Conservation (phyloP, 1,140 invertebrate genomes). For the Cephus cinctus region DNA sequence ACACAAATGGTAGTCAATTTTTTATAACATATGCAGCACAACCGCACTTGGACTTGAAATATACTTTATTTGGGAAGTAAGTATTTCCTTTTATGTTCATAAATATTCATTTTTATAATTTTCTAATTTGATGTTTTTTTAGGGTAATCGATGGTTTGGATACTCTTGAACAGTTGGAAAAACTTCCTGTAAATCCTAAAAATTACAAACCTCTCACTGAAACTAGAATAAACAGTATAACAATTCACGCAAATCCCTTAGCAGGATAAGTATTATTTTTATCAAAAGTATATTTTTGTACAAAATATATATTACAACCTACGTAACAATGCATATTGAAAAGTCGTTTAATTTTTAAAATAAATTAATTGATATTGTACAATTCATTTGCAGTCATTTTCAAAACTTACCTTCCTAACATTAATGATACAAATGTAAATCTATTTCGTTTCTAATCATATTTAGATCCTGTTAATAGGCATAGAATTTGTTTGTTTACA, state of each 20-base stretch:
- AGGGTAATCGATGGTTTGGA: slow-evolving; percentile 98
- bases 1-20: slow-evolving; percentile 98
- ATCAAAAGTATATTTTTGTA: neutral
- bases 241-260: slow-evolving; percentile 95
- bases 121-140: slow-evolving; percentile 44
- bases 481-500: no score
- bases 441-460: no score
- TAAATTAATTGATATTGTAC: no score
- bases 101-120: slow-evolving; percentile 6
- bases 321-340: no score
- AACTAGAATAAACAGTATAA: slow-evolving; percentile 81
- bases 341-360: no score
- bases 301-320: neutral
- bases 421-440: no score
- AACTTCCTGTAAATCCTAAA: slow-evolving; percentile 91
- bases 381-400: no score
- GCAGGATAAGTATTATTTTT: slow-evolving; percentile 61
- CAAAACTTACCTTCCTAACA: no score
- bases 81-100: slow-evolving; percentile 32
- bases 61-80: slow-evolving; percentile 96
- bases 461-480: no score
- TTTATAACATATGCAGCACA: slow-evolving; percentile 94
- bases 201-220: slow-evolving; percentile 85
- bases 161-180: slow-evolving; percentile 93
- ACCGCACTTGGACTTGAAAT: slow-evolving; percentile 95